A percentile compares a stretch with the other conserved stretches of the same genome.
These are phyloP conservation scores for Eurosta solidaginis DNA, from an alignment of 1,140 invertebrate genomes.

Conservation along the genomic window DNA sequence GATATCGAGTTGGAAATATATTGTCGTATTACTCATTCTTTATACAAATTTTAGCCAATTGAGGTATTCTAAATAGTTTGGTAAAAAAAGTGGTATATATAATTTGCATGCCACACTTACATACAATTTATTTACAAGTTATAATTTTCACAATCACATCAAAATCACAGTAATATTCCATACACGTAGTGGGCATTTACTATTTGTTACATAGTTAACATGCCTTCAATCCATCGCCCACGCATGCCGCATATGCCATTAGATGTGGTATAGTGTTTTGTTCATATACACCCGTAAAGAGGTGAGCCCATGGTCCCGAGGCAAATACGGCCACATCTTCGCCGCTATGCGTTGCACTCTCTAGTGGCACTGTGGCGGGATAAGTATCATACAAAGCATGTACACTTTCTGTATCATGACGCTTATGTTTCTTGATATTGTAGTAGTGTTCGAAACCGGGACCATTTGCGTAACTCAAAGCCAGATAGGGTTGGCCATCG, in stretches of 20 bases:
- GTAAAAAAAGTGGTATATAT: not conserved
- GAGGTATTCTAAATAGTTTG: too few species aligned
- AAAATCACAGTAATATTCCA: not conserved
- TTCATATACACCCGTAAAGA: slow-evolving; percentile 77
- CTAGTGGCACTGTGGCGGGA: slow-evolving; percentile 62
- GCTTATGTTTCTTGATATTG: slow-evolving; percentile 47
- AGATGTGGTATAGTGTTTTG: slow-evolving; percentile 80
- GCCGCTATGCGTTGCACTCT: slow-evolving; percentile 70
- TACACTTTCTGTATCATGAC: slow-evolving; percentile 41
- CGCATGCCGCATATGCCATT: slow-evolving; percentile 70
- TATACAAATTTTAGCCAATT: too few species aligned
- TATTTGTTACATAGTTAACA: too few species aligned
- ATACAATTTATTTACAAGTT: too few species aligned
- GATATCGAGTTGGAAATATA: too few species aligned
- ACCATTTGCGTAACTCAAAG: slow-evolving; percentile 74
- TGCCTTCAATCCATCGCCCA: slow-evolving; percentile 59
- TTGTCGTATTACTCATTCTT: too few species aligned
- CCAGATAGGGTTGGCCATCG: slow-evolving; percentile 67
- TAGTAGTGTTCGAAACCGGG: slow-evolving; percentile 63
- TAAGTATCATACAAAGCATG: slow-evolving; percentile 52
- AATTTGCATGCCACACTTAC: not conserved
- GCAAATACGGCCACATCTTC: slow-evolving; percentile 73
- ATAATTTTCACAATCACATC: not conserved
- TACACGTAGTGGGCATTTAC: too few species aligned
- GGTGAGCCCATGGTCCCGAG: slow-evolving; percentile 69